These are phyloP conservation scores for Zoanthus solanderi DNA, from an alignment of 92 coral and sea anemone species.

Conservation along the genomic window DNA sequence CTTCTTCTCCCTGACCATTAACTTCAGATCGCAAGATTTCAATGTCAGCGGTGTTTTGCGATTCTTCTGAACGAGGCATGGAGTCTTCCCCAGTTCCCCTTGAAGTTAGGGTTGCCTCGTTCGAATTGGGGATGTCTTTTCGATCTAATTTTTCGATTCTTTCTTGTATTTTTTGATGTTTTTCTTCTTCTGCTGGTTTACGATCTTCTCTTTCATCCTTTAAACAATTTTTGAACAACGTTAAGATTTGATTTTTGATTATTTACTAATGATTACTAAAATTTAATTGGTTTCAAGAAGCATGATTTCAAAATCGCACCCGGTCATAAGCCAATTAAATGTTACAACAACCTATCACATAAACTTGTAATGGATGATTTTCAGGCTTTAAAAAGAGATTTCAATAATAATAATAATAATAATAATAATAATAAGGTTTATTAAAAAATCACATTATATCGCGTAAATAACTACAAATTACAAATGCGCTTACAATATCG, in stretches of 20 bases:
- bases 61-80: slow-evolving; percentile 15
- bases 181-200: slow-evolving; percentile 27
- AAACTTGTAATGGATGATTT: no score
- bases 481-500: no score
- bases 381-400: no score
- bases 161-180: slow-evolving; percentile 28
- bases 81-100: slow-evolving; percentile 14
- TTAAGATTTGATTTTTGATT: background rate
- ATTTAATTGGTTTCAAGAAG: no score
- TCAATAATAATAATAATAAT: no score
- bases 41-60: slow-evolving; percentile 4
- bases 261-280: background rate
- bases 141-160: background rate
- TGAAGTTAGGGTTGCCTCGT: background rate
- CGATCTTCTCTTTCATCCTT: slow-evolving; percentile 47
- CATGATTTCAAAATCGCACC: no score
- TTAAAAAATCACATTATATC: no score
- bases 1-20: slow-evolving; percentile 15
- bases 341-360: no score
- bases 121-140: background rate
- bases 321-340: no score
- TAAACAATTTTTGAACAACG: background rate
- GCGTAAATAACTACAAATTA: no score
- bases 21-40: slow-evolving; percentile 29
- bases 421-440: no score